Percentiles rank a stretch among this genome's conserved stretches.
These are phyloP conservation scores for Heliconius congener DNA, from an alignment of 1,140 invertebrate genomes.

Conservation along the genomic window DNA sequence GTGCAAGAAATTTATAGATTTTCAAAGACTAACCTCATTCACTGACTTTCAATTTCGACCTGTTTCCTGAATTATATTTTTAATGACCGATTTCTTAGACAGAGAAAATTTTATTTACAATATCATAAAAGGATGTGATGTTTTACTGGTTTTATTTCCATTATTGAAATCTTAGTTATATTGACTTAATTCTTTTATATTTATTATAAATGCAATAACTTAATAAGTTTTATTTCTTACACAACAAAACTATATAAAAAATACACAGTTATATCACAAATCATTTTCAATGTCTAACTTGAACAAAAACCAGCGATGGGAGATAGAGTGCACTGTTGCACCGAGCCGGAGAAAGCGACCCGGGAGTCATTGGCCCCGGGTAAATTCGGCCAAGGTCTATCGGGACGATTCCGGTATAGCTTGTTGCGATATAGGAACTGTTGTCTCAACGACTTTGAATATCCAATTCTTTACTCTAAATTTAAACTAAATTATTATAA, in stretches of 20 bases:
- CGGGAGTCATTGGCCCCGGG: constrained; percentile 57
- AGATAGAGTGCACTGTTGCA: constrained; percentile 28
- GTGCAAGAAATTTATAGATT: constrained; percentile 28
- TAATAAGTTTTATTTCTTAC: background rate
- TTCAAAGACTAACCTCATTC: constrained; percentile 25
- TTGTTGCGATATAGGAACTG: constrained; percentile 24
- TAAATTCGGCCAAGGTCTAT: constrained; percentile 78
- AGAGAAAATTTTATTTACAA: background rate
- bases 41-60: constrained; percentile 10
- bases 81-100: background rate
- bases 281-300: background rate
- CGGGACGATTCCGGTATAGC: constrained; percentile 43
- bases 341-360: constrained; percentile 65
- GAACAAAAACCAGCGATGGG: constrained; percentile 10
- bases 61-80: background rate
- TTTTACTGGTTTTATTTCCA: background rate
- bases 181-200: background rate
- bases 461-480: background rate
- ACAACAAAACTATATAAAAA: background rate
- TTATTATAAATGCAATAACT: background rate
- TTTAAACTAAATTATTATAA: too few species aligned
- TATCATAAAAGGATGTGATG: too few species aligned
- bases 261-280: background rate
- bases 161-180: background rate
- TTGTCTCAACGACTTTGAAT: background rate